Evolutionary conservation across 2,113 vertebrate genomes (phyloP).

Genomic region (Prunella himalayana): DNA sequence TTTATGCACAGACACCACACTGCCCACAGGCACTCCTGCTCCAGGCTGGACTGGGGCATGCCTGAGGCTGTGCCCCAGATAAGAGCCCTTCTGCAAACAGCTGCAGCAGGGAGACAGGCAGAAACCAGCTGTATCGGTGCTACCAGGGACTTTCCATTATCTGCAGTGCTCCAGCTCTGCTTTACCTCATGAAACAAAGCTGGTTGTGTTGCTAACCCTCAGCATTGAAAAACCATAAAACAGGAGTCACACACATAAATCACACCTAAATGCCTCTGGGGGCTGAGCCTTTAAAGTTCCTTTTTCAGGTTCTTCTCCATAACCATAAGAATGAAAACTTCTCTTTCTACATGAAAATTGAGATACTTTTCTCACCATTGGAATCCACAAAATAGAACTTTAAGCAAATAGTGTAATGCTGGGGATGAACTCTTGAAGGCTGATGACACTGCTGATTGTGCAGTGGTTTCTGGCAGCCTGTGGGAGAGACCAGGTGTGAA

Average conservation of each 20-base stretch:
- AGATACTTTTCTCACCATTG: neutral
- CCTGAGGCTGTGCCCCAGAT: neutral
- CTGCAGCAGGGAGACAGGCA: neutral
- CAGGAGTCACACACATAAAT: slow-evolving; percentile 21
- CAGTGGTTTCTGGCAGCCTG: neutral
- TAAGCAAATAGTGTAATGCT: neutral
- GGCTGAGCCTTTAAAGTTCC: slow-evolving; percentile 21
- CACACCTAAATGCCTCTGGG: neutral
- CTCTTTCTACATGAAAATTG: neutral
- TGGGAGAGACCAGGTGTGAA: neutral
- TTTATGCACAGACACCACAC: neutral
- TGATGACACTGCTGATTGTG: neutral
- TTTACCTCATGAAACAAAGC: slow-evolving; percentile 52
- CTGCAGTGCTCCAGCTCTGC: slow-evolving; percentile 5
- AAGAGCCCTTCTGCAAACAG: neutral
- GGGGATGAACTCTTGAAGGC: neutral
- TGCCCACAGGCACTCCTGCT: neutral
- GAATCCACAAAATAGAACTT: neutral
- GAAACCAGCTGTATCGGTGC: neutral
- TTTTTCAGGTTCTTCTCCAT: slow-evolving; percentile 9
- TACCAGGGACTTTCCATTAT: slow-evolving; percentile 62
- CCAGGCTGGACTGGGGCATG: neutral
- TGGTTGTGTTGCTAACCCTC: slow-evolving; percentile 33
- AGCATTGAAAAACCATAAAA: slow-evolving; percentile 2
- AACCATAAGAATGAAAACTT: neutral